phyloP scores from a whole-genome alignment of 1,140 invertebrate species.

The Eupeodes corollae region DNA sequence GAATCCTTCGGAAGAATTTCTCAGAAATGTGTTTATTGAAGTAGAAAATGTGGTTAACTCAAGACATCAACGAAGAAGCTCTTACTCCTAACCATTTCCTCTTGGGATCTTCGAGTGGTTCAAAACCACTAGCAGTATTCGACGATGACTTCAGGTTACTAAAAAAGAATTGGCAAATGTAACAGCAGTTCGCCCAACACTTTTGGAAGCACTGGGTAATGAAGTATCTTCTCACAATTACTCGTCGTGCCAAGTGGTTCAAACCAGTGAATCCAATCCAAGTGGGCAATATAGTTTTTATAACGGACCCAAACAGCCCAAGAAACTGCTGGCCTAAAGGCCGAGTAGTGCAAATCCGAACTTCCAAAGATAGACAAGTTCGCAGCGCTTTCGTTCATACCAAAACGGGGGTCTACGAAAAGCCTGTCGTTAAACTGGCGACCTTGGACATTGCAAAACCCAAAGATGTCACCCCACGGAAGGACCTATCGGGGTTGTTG shows the following conservation, averaged over 20 bases:
- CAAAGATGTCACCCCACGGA: too few species aligned
- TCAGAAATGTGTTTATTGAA: conserved; percentile 6
- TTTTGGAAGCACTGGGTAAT: conserved; percentile 19
- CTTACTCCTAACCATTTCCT: too few species aligned
- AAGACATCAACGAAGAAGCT: too few species aligned
- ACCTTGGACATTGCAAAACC: too few species aligned
- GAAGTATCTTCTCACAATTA: conserved; percentile 15
- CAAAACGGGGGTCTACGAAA: neutral
- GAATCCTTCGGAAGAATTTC: conserved; percentile 2
- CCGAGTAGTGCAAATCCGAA: conserved; percentile 2
- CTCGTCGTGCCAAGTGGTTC: conserved; percentile 21
- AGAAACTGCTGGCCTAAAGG: conserved; percentile 14
- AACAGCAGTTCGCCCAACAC: conserved; percentile 13
- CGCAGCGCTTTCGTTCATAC: conserved; percentile 2
- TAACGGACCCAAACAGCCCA: conserved; percentile 13
- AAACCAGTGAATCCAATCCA: conserved; percentile 8
- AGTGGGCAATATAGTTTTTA: conserved; percentile 18
- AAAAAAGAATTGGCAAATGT: conserved; percentile 8
- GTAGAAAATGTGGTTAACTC: conserved; percentile 7
- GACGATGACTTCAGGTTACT: conserved; percentile 4
- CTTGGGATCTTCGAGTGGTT: conserved; percentile 10
- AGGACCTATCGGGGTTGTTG: too few species aligned
- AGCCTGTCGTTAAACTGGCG: too few species aligned
- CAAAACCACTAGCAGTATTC: conserved; percentile 5
- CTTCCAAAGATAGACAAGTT: conserved; percentile 1